These are phyloP conservation scores for Larimichthys polyactis DNA, from an alignment of 2,113 vertebrate genomes.

Conservation along the genomic window DNA sequence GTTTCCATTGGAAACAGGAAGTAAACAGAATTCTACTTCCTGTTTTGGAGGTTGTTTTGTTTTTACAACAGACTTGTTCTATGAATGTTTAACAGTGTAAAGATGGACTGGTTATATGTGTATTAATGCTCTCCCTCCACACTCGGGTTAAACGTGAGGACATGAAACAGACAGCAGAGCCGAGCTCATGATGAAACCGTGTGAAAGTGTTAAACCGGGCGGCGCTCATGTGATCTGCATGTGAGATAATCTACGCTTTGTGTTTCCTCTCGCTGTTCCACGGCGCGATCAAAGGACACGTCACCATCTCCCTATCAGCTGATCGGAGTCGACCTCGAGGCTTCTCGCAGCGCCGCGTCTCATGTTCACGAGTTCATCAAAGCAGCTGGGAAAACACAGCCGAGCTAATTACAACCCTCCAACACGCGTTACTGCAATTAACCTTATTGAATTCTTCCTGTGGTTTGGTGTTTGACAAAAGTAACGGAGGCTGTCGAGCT, in stretches of 20 bases:
- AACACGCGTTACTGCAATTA: constrained; percentile 36
- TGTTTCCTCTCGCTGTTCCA: constrained; percentile 16
- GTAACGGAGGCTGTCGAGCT: constrained; percentile 35
- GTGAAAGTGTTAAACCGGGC: constrained; percentile 65
- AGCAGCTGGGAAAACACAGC: constrained; percentile 45
- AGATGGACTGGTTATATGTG: not conserved
- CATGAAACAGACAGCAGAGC: constrained; percentile 24
- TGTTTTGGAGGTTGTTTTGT: not conserved
- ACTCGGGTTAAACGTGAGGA: constrained; percentile 11
- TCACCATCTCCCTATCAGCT: constrained; percentile 56
- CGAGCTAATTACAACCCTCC: constrained; percentile 46
- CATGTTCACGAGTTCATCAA: constrained; percentile 60
- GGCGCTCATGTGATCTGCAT: constrained; percentile 54
- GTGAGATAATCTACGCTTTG: constrained; percentile 56
- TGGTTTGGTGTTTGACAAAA: constrained; percentile 40
- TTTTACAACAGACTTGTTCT: not conserved
- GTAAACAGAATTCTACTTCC: no score
- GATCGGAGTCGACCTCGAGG: constrained; percentile 63
- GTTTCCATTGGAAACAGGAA: no score
- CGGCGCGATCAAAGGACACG: constrained; percentile 50
- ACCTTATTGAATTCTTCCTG: constrained; percentile 47
- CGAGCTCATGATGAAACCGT: constrained; percentile 59
- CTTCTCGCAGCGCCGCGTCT: constrained; percentile 5
- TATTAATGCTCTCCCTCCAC: not conserved
- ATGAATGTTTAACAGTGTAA: not conserved